Base-by-base conservation (phyloP, 2,113 vertebrate species). In the Microtus ochrogaster region DNA sequence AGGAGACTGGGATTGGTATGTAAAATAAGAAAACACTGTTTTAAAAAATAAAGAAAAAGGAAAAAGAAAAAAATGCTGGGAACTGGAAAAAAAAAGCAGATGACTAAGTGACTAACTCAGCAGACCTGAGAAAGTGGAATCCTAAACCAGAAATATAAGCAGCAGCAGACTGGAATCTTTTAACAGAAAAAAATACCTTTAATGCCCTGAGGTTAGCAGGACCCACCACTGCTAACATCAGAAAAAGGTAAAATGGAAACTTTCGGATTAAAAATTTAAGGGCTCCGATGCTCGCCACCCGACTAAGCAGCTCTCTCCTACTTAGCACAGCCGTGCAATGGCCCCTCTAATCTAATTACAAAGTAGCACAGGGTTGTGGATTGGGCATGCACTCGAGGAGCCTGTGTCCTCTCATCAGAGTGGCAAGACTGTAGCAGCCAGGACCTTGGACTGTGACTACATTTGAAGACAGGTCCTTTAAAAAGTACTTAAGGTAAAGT, bases 251-350 rank as follows among this genome's bases (percentile, higher is more conserved):
- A 24, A 70, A 33, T 21, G 55, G 30, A 91, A 91, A 85, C 41
- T 77, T 79, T 93, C 24, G 55, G 13, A 22, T 76, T 58, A 36
- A 72, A 95, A 73, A 63, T 85, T 93, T 49, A 89, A 92, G 52
- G 63, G 13, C 5, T 61, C 65, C 72, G 39, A 33, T 61, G 19
- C 21, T 14, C 4, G 19, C 30, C 22, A 3, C 2, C 13, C 44
- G 22, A 47, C 47, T 16, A n/a, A 90, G n/a, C n/a, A 41, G 28
- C 76, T 36, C 61, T 92, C 8, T 24, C 21, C 58, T 89, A 72
- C 39, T 82, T 95, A 91, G 55, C 17, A 81, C 0, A 78, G 33
- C 11, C 44, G 66, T 47, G 63, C 74, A 81, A 81, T 30, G 28
- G 41, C 16, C 21, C 82, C 36, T 78, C 26, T 52, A 49, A 70